Conservation (phyloP, 1,140 invertebrate species). For the Hycleus cichorii region DNA sequence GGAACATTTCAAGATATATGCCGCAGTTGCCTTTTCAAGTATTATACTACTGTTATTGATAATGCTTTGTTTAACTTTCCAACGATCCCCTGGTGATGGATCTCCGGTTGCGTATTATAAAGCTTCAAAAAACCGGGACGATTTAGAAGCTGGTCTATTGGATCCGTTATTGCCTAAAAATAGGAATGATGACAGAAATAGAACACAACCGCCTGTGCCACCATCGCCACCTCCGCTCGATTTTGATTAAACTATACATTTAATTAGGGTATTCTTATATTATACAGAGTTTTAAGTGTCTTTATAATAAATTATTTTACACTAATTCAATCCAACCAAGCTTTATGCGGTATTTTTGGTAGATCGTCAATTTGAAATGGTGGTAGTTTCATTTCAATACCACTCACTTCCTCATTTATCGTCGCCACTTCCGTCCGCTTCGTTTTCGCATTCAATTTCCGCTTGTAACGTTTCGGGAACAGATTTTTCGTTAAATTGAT, state of each 20-base stretch:
- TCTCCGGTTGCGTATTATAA: conserved; percentile 7
- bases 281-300: neutral
- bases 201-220: conserved; percentile 22
- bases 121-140: conserved; percentile 9
- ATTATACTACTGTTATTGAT: conserved; percentile 21
- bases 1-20: conserved; percentile 28
- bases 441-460: neutral
- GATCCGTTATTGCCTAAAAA: conserved; percentile 13
- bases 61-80: conserved; percentile 17
- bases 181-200: conserved; percentile 1
- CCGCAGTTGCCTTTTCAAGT: conserved; percentile 24
- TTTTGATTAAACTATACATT: too few species aligned
- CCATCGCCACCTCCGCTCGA: conserved; percentile 21
- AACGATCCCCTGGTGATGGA: neutral
- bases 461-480: conserved; percentile 14
- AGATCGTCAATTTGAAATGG: neutral
- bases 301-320: neutral
- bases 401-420: neutral
- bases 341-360: neutral
- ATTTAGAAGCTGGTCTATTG: conserved; percentile 13
- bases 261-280: neutral
- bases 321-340: neutral
- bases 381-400: too few species aligned
- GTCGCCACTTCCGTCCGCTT: neutral
- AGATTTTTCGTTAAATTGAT: conserved; percentile 28